Conservation (phyloP, 37 sponge, comb jelly and placozoan species). For the Mnemiopsis leidyi region DNA sequence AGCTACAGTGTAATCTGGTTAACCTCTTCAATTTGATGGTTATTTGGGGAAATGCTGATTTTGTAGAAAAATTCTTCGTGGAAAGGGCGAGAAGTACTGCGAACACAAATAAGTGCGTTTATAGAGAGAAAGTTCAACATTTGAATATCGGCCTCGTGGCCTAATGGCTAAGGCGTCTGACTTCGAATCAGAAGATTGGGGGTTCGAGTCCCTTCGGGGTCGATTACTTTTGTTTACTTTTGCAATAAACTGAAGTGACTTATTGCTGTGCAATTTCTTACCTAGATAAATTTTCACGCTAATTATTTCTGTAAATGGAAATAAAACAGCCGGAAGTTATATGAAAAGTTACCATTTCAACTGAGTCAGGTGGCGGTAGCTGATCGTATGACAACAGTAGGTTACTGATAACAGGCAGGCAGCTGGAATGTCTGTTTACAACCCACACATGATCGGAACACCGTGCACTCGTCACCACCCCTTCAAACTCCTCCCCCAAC, state of each 20-base stretch:
- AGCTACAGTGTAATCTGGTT: too few species aligned
- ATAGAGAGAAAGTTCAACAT: too few species aligned
- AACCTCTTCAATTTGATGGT: too few species aligned
- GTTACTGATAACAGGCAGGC: background rate
- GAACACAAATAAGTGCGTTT: too few species aligned
- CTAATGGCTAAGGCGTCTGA: background rate
- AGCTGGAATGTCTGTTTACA: background rate
- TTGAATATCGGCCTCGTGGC: background rate
- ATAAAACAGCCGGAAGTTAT: too few species aligned
- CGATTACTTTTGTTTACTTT: background rate
- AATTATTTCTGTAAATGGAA: too few species aligned
- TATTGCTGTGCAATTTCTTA: too few species aligned
- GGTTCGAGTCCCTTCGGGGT: background rate
- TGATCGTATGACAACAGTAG: background rate
- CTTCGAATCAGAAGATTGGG: background rate
- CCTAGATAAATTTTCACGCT: too few species aligned
- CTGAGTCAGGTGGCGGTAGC: background rate
- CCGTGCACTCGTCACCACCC: background rate
- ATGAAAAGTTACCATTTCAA: background rate
- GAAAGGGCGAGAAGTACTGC: too few species aligned
- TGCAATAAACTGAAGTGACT: background rate
- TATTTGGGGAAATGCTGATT: too few species aligned
- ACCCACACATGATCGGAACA: constrained; percentile 37
- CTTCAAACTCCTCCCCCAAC: background rate
- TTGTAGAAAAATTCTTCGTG: too few species aligned